These are phyloP conservation scores for Erebia palarica DNA, from an alignment of 2,888 invertebrate species.

Conservation along the genomic window DNA sequence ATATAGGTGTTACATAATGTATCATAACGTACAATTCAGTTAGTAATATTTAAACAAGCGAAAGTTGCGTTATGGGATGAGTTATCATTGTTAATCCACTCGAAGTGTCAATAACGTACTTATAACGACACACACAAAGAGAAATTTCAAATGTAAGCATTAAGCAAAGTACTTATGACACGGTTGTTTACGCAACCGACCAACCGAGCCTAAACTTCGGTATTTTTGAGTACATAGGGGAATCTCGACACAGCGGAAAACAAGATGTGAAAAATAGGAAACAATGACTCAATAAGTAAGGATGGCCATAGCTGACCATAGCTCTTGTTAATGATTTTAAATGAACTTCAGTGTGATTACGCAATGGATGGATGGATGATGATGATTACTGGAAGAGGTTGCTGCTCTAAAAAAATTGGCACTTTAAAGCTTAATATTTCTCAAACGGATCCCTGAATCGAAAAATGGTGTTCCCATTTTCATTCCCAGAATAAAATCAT, in stretches of 20 bases:
- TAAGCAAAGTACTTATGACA: background rate
- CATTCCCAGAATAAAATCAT: too few relatives aligned
- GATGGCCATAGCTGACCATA: too few relatives aligned
- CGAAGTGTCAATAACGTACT: constrained; percentile 15
- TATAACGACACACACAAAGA: constrained; percentile 16
- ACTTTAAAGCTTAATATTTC: too few relatives aligned
- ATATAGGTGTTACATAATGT: background rate
- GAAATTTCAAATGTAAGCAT: constrained; percentile 23
- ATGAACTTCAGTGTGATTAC: too few relatives aligned
- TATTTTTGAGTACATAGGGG: background rate
- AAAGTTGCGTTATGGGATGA: constrained; percentile 4
- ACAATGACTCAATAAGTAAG: background rate
- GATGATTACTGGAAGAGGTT: too few relatives aligned
- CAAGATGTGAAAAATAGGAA: background rate
- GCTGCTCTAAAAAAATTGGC: too few relatives aligned
- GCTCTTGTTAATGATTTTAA: too few relatives aligned
- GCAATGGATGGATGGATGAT: too few relatives aligned
- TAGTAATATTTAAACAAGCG: background rate
- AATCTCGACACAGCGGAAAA: background rate
- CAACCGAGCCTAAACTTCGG: constrained; percentile 3
- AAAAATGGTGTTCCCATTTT: too few relatives aligned
- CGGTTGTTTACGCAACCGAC: constrained; percentile 2
- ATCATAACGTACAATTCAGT: background rate
- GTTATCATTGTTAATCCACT: constrained; percentile 19
- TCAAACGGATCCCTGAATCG: too few relatives aligned